phyloP scores from a whole-genome alignment of 2,113 vertebrate genomes.

The Sialia sialis region DNA sequence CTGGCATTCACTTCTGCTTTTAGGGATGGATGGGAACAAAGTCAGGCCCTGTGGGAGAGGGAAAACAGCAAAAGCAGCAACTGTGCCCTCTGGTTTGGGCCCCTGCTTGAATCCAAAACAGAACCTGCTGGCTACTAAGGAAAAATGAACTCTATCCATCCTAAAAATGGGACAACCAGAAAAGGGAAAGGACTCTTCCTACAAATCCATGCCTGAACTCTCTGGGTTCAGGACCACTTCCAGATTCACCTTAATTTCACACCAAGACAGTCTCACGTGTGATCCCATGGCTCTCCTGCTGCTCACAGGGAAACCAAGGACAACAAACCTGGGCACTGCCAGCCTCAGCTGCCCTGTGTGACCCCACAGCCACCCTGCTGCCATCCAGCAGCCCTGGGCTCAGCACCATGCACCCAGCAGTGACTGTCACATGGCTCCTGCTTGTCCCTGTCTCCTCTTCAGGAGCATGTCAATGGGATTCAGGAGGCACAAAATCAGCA shows the following conservation, averaged over 20 bases:
- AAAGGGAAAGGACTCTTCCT: neutral
- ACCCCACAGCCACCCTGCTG: accelerated
- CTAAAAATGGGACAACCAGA: neutral
- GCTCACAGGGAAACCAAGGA: neutral
- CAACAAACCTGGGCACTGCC: no score
- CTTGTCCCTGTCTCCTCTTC: accelerated
- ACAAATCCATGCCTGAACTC: neutral
- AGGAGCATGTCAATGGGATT: accelerated
- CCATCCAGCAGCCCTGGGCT: neutral
- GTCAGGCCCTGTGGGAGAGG: neutral
- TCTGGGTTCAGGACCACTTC: neutral
- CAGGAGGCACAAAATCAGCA: neutral
- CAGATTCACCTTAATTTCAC: neutral
- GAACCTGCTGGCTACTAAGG: neutral
- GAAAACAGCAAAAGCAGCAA: neutral
- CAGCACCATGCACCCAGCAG: neutral
- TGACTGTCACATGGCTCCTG: accelerated
- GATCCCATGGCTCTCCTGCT: accelerated
- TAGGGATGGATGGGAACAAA: neutral
- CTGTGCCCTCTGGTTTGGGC: neutral
- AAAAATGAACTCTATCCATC: neutral
- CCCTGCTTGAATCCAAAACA: neutral
- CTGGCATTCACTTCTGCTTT: neutral
- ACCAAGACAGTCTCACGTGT: accelerated
- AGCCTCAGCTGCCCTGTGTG: neutral